Conservation (phyloP, 2,797 vertebrate genomes). For the Scolopax rusticola region DNA sequence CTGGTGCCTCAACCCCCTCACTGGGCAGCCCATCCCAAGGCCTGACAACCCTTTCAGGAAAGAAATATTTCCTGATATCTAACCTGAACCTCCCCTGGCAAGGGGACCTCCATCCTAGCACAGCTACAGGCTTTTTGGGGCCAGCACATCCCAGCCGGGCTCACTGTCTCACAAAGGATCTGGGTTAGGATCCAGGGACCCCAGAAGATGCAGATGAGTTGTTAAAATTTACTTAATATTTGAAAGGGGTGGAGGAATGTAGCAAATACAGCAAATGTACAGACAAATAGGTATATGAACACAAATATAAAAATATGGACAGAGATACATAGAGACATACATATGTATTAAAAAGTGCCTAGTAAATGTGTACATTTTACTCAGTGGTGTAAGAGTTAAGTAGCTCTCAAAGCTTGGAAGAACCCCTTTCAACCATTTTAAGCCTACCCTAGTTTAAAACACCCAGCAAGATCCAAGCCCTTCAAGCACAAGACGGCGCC, state of each 20-base stretch:
- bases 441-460: not conserved
- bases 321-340: accelerated
- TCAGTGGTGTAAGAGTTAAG: not conserved
- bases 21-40: too few relatives aligned
- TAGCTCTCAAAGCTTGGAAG: not conserved
- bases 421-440: not conserved
- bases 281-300: not conserved
- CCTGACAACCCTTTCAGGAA: too few relatives aligned
- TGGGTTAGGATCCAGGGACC: not conserved
- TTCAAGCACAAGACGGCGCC: not conserved
- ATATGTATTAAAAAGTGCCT: not conserved
- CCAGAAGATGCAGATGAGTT: not conserved
- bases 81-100: too few relatives aligned
- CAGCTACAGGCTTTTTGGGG: accelerated
- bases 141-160: accelerated
- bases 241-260: not conserved
- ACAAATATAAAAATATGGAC: not conserved
- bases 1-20: too few relatives aligned
- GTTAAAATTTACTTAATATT: not conserved
- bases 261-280: not conserved
- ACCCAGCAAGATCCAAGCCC: not conserved
- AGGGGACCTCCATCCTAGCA: too few relatives aligned
- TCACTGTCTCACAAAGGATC: accelerated
- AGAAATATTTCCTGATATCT: too few relatives aligned
- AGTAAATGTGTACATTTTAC: not conserved